Evolutionary conservation across 2,888 invertebrate genomes (phyloP).

Genomic region (Erebia ligea): DNA sequence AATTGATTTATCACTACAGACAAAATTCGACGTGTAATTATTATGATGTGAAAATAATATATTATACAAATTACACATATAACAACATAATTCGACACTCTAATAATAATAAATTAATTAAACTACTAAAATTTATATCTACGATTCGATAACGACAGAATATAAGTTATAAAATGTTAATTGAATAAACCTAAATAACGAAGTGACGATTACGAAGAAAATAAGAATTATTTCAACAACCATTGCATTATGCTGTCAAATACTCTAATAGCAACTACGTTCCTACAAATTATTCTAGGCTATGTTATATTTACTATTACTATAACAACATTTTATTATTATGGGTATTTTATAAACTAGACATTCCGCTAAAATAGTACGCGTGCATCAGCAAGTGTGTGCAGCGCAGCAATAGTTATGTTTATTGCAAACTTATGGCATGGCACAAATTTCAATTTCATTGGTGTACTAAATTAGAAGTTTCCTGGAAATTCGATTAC

Average conservation of each 20-base stretch:
- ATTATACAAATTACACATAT: constrained; percentile 44
- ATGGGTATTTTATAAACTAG: constrained; percentile 41
- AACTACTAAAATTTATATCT: constrained; percentile 27
- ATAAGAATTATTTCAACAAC: constrained; percentile 35
- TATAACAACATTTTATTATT: constrained; percentile 49
- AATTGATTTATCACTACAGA: constrained; percentile 38
- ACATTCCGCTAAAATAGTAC: constrained; percentile 31
- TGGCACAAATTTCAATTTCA: not conserved
- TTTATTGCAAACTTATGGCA: not conserved
- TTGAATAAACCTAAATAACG: constrained; percentile 1
- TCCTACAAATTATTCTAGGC: constrained; percentile 48
- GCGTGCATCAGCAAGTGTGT: not conserved
- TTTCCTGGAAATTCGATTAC: not conserved
- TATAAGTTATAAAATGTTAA: constrained; percentile 4
- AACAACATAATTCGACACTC: constrained; percentile 41
- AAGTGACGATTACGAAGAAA: constrained; percentile 6
- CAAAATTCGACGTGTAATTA: constrained; percentile 18
- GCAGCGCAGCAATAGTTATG: not conserved
- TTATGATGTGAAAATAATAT: constrained; percentile 22
- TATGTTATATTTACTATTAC: constrained; percentile 47
- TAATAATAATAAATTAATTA: constrained; percentile 26
- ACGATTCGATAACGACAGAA: constrained; percentile 19
- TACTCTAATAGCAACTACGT: constrained; percentile 46
- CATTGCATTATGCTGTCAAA: constrained; percentile 32
- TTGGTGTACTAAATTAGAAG: not conserved